Evolutionary conservation across 2,888 invertebrate genomes (phyloP).

Genomic region (Flexamia atlantica): DNA sequence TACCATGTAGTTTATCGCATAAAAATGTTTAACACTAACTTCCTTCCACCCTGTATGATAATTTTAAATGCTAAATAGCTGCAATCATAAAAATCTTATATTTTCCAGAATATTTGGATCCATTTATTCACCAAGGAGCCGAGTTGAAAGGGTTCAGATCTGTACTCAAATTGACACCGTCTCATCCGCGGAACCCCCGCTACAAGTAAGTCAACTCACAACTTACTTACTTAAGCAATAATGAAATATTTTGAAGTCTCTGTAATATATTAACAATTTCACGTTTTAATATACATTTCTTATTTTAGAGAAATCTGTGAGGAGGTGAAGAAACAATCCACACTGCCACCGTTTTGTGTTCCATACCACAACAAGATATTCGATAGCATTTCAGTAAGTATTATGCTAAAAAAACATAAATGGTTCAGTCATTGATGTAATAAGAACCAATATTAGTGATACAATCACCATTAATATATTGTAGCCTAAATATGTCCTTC

Average conservation of each 20-base stretch:
- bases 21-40: too few relatives aligned
- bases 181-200: conserved; percentile 85
- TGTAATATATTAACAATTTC: too few relatives aligned
- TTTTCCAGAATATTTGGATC: conserved; percentile 83
- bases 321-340: conserved; percentile 84
- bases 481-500: too few relatives aligned
- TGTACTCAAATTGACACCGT: conserved; percentile 88
- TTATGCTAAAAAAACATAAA: too few relatives aligned
- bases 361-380: conserved; percentile 88
- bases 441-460: too few relatives aligned
- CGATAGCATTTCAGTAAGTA: conserved; percentile 83
- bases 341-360: conserved; percentile 86
- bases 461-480: too few relatives aligned
- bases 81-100: neutral
- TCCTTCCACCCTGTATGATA: too few relatives aligned
- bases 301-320: conserved; percentile 81
- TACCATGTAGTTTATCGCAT: too few relatives aligned
- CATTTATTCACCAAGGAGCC: conserved; percentile 76
- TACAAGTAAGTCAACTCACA: conserved; percentile 86
- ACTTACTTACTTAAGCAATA: too few relatives aligned
- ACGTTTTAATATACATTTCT: conserved; percentile 4
- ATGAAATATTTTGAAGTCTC: too few relatives aligned
- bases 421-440: too few relatives aligned
- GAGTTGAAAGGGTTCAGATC: conserved; percentile 82
- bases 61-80: too few relatives aligned